Evolutionary conservation across 2,113 vertebrate genomes (phyloP).

Genomic region (Ciconia maguari): DNA sequence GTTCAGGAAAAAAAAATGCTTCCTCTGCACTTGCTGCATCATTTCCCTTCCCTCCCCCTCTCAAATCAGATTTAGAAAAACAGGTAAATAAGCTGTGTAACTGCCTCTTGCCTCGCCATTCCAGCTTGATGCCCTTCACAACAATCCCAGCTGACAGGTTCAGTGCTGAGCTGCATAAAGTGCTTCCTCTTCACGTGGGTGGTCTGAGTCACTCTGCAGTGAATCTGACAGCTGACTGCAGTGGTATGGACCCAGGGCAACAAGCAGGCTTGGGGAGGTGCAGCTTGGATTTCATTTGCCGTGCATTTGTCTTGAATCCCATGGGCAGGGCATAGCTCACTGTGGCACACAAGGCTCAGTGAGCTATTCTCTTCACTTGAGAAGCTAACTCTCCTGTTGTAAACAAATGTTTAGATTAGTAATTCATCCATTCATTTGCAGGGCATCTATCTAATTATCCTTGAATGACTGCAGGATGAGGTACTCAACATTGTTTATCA

Average conservation of each 20-base stretch:
- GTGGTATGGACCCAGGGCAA: not conserved
- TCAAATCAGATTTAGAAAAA: slow-evolving; percentile 22
- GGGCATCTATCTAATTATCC: not conserved
- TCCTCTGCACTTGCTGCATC: not conserved
- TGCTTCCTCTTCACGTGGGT: slow-evolving; percentile 66
- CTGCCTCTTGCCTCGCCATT: not conserved
- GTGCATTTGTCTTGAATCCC: slow-evolving; percentile 28
- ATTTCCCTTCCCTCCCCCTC: not conserved
- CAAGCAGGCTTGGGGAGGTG: not conserved
- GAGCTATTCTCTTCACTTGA: not conserved
- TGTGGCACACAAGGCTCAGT: not conserved
- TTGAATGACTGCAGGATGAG: not conserved
- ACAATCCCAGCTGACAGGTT: slow-evolving; percentile 42
- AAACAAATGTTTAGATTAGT: not conserved
- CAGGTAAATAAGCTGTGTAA: slow-evolving; percentile 33
- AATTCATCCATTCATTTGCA: not conserved
- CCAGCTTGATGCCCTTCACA: slow-evolving; percentile 19
- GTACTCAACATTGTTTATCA: not conserved
- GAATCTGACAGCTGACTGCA: slow-evolving; percentile 65
- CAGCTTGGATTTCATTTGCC: slow-evolving; percentile 59
- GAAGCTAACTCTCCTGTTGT: not conserved
- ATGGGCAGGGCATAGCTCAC: not conserved
- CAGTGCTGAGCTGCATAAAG: not conserved
- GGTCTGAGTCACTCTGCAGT: slow-evolving; percentile 44
- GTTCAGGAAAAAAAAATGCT: not conserved